Base-by-base conservation (phyloP, 2,113 vertebrate genomes). In the Uropsilus gracilis region DNA sequence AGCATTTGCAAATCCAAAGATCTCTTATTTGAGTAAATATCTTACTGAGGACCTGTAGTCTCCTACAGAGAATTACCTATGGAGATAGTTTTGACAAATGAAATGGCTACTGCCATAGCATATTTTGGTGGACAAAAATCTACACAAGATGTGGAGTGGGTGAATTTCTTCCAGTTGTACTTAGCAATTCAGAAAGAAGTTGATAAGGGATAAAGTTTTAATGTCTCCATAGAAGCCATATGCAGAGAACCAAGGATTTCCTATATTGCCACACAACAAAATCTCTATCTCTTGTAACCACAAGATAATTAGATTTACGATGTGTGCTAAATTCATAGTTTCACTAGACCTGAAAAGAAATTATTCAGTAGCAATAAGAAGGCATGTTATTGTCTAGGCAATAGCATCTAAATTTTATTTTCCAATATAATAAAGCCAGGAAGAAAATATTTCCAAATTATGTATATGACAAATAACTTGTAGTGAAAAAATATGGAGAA, bases 381-480 rank as follows among this genome's bases (percentile, higher is more conserved):
- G 14, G 24, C 42, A 9, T 42, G 20, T 8, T 48, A 12, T 89
- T 61, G 53, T 34, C 30, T 80, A 55, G 53, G 53, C 20, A 55
- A 44, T 44, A 20, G 22, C 42, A 48, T 78, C 80, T 85, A 75
- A 42, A 18, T 76, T 24, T 20, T 16, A 53, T 84, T 88, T 57
- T 77, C 20, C 26, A 53, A 7, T 53, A 30, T 44, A 76, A 77
- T 24, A 20, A 83, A 63, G 6, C 7, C 39, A 10, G 5, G 24
- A 8, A 68, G 48, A 66, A 86, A 78, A 57, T 78, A 86, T 69
- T 90, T 95, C 30, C 75, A 94, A 82, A 90, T 88, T 76, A 89
- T 20, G 32, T 46, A 72, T 73, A 3, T 46, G 28, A 69, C 22
- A 86, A 72, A 50, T 78, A 20, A 68, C 9, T 32, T 78, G 13